Conservation (phyloP, 2,888 invertebrate genomes). For the Azorinus chamasolen region DNA sequence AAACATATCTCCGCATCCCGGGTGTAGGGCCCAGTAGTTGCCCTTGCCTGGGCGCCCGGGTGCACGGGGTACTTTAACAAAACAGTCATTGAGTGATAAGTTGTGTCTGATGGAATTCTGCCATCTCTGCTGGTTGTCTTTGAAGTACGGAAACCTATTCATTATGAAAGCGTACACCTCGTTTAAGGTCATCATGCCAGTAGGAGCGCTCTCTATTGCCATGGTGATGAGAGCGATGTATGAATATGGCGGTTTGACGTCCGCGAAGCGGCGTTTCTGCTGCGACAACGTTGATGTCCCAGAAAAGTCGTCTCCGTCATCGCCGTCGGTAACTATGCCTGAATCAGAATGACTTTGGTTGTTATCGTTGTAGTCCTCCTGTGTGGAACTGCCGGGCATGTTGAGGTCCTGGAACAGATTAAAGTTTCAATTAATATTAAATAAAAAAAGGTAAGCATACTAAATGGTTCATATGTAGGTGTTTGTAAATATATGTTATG, state of each 20-base stretch:
- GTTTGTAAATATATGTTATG: too few species aligned
- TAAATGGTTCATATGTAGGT: too few species aligned
- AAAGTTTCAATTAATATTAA: background rate
- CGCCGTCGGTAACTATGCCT: slow-evolving; percentile 48
- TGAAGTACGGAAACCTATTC: slow-evolving; percentile 94
- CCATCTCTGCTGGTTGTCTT: slow-evolving; percentile 92
- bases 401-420: slow-evolving; percentile 42
- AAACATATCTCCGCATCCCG: slow-evolving; percentile 86
- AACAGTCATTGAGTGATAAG: slow-evolving; percentile 98
- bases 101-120: slow-evolving; percentile 92
- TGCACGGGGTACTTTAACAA: slow-evolving; percentile 92
- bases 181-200: slow-evolving; percentile 96
- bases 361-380: slow-evolving; percentile 44
- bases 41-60: slow-evolving; percentile 85
- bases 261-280: slow-evolving; percentile 87
- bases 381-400: slow-evolving; percentile 25
- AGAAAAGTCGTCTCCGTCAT: slow-evolving; percentile 61
- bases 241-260: slow-evolving; percentile 99
- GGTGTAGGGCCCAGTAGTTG: slow-evolving; percentile 86
- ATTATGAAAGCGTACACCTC: slow-evolving; percentile 96
- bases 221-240: slow-evolving; percentile 99
- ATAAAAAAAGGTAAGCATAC: background rate
- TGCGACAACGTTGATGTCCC: slow-evolving; percentile 82
- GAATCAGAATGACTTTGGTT: slow-evolving; percentile 48
- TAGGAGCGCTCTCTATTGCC: slow-evolving; percentile 99